These are phyloP conservation scores for Bolborhynchus lineola DNA, from an alignment of 2,113 vertebrate genomes.

Conservation along the genomic window DNA sequence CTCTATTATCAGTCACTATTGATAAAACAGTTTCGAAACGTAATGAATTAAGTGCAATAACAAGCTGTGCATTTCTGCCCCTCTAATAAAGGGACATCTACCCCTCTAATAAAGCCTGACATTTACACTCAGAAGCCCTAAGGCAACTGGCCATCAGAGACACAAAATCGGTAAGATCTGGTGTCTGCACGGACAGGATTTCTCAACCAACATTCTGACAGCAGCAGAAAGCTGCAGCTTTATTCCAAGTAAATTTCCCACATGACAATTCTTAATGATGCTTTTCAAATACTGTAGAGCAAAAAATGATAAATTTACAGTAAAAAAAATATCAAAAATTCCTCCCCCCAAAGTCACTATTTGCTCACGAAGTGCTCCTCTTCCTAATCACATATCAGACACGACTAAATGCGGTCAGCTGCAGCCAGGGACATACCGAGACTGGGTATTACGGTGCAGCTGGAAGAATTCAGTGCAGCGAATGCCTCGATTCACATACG, in stretches of 20 bases:
- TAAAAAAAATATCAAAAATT: too few relatives aligned
- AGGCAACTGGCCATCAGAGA: background rate
- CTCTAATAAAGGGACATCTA: background rate
- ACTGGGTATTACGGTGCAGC: rapidly evolving
- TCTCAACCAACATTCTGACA: background rate
- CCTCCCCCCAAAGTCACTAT: background rate
- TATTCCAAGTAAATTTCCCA: background rate
- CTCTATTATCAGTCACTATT: conserved; percentile 18
- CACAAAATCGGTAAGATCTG: background rate
- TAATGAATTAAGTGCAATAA: background rate
- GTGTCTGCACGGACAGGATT: background rate
- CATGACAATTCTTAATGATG: background rate
- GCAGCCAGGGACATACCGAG: background rate
- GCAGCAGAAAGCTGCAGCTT: background rate
- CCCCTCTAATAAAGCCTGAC: background rate
- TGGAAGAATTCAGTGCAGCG: background rate
- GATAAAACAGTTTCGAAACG: background rate
- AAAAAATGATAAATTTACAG: background rate
- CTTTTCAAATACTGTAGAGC: background rate
- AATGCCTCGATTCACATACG: background rate
- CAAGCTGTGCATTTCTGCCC: background rate
- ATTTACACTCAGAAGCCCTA: background rate
- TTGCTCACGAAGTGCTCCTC: background rate
- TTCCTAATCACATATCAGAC: background rate
- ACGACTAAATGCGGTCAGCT: background rate